Evolutionary conservation across 2,888 invertebrate genomes (phyloP).

Genomic region (Sinhomidia bicolor): DNA sequence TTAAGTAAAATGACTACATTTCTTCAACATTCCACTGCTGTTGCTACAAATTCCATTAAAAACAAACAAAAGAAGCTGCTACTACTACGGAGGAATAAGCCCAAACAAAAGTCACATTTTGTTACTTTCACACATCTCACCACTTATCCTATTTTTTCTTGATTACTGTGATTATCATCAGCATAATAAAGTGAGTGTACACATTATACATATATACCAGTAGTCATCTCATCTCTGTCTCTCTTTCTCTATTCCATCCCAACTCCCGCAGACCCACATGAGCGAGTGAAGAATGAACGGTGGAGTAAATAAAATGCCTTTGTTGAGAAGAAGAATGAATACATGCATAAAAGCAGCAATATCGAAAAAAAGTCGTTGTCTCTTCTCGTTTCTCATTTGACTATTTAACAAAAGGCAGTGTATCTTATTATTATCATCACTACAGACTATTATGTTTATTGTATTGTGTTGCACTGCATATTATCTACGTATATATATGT

Average conservation of each 20-base stretch:
- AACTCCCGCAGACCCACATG: constrained; percentile 37
- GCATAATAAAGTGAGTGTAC: constrained; percentile 44
- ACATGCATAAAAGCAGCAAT: background rate
- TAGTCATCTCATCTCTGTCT: constrained; percentile 38
- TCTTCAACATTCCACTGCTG: no score
- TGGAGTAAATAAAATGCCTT: constrained; percentile 61
- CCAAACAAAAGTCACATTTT: constrained; percentile 64
- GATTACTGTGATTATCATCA: constrained; percentile 65
- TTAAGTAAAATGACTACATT: no score
- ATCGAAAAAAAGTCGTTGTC: constrained; percentile 48
- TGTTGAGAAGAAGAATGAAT: background rate
- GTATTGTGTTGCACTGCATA: no score
- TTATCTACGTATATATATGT: no score
- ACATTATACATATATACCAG: no score
- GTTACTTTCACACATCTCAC: constrained; percentile 62
- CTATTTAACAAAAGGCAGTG: constrained; percentile 69
- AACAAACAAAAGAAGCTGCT: background rate
- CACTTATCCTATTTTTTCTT: constrained; percentile 69
- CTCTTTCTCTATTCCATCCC: no score
- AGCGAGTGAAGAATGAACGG: no score
- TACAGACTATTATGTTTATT: no score
- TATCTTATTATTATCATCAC: constrained; percentile 66
- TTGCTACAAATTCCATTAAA: no score
- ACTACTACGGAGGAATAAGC: background rate
- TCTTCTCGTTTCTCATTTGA: constrained; percentile 67